These are phyloP conservation scores for Neoarius graeffei DNA, from an alignment of 2,113 vertebrate genomes.

Conservation along the genomic window DNA sequence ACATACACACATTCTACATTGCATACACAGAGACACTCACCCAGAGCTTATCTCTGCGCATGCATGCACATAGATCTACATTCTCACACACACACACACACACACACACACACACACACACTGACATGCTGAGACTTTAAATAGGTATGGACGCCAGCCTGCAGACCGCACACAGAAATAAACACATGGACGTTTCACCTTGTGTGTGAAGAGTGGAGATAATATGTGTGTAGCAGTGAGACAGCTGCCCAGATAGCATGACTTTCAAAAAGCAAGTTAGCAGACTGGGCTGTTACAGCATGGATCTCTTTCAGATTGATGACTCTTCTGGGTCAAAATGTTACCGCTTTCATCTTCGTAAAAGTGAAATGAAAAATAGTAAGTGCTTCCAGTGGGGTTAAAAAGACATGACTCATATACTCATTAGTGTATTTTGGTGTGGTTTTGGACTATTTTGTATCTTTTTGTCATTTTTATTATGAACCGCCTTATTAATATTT, in stretches of 20 bases:
- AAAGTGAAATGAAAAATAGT: neutral
- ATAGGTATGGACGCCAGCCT: conserved; percentile 27
- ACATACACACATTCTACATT: conserved; percentile 2
- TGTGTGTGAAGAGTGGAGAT: conserved; percentile 29
- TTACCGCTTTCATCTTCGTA: neutral
- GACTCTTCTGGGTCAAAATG: neutral
- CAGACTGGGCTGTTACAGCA: neutral
- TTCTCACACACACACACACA: neutral
- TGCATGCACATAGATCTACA: neutral
- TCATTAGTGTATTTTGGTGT: conserved; percentile 1
- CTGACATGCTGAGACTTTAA: conserved; percentile 36
- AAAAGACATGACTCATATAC: neutral
- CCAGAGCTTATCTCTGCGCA: neutral
- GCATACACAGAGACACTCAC: conserved; percentile 4
- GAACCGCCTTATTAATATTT: neutral
- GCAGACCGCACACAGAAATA: conserved; percentile 45
- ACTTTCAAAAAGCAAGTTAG: conserved; percentile 6
- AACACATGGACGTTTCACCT: conserved; percentile 43
- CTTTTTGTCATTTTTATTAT: neutral
- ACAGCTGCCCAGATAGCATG: conserved; percentile 10
- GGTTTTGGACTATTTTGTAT: neutral
- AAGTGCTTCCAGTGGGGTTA: neutral
- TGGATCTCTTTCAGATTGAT: conserved; percentile 6
- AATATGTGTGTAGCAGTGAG: conserved; percentile 25
- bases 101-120: conserved; percentile 2